A percentile compares a stretch with the other conserved stretches of the same genome.
phyloP scores from a whole-genome alignment of 1,140 invertebrate genomes.

The Drosophila arawakana region DNA sequence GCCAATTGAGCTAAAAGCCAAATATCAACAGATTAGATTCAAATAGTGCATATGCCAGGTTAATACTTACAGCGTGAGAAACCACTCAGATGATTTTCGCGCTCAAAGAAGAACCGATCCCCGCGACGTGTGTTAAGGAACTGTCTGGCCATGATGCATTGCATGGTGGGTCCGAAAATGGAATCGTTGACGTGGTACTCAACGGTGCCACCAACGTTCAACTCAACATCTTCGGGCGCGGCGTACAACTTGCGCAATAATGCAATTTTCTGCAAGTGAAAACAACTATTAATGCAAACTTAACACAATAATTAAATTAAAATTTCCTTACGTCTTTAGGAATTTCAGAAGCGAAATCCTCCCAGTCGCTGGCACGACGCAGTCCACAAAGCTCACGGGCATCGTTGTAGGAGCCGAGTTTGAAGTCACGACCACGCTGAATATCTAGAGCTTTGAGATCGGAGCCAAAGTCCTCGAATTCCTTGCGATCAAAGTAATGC shows the following conservation, averaged over 20 bases:
- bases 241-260: conserved; percentile 65
- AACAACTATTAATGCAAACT: not conserved
- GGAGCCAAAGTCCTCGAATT: conserved; percentile 76
- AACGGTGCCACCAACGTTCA: conserved; percentile 93
- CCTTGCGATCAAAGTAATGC: conserved; percentile 89
- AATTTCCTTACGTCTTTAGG: conserved; percentile 86
- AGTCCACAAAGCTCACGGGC: conserved; percentile 92
- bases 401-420: conserved; percentile 92
- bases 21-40: too few species aligned
- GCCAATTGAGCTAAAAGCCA: conserved; percentile 89
- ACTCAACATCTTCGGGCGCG: conserved; percentile 92
- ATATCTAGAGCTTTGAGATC: conserved; percentile 94
- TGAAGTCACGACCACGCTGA: conserved; percentile 95
- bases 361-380: conserved; percentile 88
- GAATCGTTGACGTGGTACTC: conserved; percentile 91
- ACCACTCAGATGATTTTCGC: conserved; percentile 87
- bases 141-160: conserved; percentile 94
- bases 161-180: conserved; percentile 94
- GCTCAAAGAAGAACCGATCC: conserved; percentile 94
- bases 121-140: conserved; percentile 92
- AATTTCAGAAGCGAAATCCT: conserved; percentile 90
- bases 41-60: conserved; percentile 27
- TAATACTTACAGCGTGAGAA: conserved; percentile 89
- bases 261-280: conserved; percentile 62
- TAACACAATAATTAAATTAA: not conserved